Evolutionary conservation across 2,113 vertebrate genomes (phyloP), one percentile per base, ranked within the genome.

Genomic region (Apteryx mantelli): DNA sequence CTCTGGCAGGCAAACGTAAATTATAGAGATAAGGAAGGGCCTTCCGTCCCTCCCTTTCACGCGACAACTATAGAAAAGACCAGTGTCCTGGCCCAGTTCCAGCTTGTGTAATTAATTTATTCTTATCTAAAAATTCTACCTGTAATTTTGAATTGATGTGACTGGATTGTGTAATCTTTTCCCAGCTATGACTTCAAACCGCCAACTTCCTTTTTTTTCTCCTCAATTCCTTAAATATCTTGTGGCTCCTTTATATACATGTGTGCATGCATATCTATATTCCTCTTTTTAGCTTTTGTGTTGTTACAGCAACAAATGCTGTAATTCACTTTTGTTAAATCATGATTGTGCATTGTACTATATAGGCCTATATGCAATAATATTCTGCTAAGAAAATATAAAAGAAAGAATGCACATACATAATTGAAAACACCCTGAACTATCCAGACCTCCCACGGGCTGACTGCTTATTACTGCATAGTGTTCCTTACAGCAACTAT

Each of bases 31-130:
- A 38, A 38, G 36, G 36, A 38, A 38, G 36, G 36, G 36, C 36
- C 36, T 38, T 38, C 36, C 36, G 36, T 38, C 36, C 36, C 36
- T 38, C 36, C 36, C 36, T 38, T 38, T 38, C 36, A 38, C 36
- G 36, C 36, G 36, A 38, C 36, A 38, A 38, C 36, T 78, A 64
- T 28, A 86, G 73, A 88, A 84, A 93, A 91, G 69, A 73, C 87
- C 88, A 90, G 80, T 70, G 74, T 96, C 88, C n/a, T 92, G 95
- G 95, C 50, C 56, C 25, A 26, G 63, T 88, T 96, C 94, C 94
- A 96, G 75, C 38, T 88, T 89, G 79, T 75, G 82, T 96, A 94
- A 95, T 96, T 97, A 96, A 96, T 95, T 91, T 95, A 26, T 88
- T n/a, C 65, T 94, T 96, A 97, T 94, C 93, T 89, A 70, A 91